Evolutionary conservation across 2,888 invertebrate genomes (phyloP).

Genomic region (Sycophila texana): DNA sequence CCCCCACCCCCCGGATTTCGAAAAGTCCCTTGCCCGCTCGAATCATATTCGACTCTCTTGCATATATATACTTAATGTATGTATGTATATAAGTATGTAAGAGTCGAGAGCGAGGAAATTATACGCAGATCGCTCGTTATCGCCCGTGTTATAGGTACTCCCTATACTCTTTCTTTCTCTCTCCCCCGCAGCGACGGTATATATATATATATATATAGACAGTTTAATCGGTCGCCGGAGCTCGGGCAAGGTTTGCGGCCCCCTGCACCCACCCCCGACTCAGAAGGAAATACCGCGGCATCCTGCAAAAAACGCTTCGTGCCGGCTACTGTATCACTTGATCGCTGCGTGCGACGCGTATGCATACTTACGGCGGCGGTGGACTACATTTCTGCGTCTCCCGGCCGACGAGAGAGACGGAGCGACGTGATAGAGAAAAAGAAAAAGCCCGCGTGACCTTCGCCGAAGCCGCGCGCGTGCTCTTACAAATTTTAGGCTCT

Average conservation of each 20-base stretch:
- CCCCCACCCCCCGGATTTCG: constrained; percentile 54
- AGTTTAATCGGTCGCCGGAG: too few species aligned
- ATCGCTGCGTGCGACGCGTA: too few species aligned
- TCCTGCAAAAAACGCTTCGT: too few species aligned
- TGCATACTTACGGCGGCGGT: background rate
- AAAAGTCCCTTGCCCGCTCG: constrained; percentile 41
- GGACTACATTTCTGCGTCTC: background rate
- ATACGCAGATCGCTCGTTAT: too few species aligned
- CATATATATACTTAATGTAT: constrained; percentile 3
- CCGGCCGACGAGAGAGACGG: constrained; percentile 7
- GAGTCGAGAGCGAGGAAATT: too few species aligned
- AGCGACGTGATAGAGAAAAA: background rate
- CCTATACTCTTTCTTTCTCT: background rate
- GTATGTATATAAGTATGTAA: too few species aligned
- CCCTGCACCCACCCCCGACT: too few species aligned
- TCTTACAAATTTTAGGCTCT: too few species aligned
- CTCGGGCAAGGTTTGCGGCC: too few species aligned
- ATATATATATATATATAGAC: too few species aligned
- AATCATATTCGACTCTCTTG: background rate
- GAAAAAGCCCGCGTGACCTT: background rate
- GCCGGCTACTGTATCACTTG: too few species aligned
- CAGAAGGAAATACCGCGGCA: too few species aligned
- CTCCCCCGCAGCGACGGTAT: background rate
- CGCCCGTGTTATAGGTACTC: background rate
- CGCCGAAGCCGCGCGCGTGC: background rate